phyloP scores from a whole-genome alignment of 2,888 invertebrate genomes.

The Pachycephus smyrnensis region DNA sequence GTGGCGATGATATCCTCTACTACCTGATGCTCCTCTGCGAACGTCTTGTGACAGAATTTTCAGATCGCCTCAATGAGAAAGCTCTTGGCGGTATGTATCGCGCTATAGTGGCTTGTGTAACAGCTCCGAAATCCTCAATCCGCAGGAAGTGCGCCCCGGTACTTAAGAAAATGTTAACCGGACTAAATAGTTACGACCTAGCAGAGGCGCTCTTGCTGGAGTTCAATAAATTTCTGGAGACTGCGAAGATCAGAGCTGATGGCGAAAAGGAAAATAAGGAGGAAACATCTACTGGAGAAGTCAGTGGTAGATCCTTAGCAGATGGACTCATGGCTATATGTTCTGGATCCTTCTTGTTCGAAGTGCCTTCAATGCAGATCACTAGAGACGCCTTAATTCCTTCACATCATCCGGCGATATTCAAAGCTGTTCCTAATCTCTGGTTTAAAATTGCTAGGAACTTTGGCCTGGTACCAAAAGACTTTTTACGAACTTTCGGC shows the following conservation, averaged over 20 bases:
- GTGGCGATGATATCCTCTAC: conserved; percentile 78
- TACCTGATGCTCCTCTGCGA: conserved; percentile 82
- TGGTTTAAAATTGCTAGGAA: conserved; percentile 78
- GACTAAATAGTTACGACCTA: conserved; percentile 73
- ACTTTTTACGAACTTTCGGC: conserved; percentile 73
- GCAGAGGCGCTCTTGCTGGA: conserved; percentile 76
- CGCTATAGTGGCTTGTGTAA: conserved; percentile 78
- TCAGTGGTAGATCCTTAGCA: conserved; percentile 71
- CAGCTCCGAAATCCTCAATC: conserved; percentile 73
- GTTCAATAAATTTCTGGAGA: conserved; percentile 75
- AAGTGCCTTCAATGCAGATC: conserved; percentile 69
- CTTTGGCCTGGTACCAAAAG: conserved; percentile 71
- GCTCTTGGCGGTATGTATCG: conserved; percentile 75
- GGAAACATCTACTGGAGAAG: conserved; percentile 61
- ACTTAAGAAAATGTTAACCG: conserved; percentile 73
- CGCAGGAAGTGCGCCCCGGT: conserved; percentile 74
- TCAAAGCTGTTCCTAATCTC: conserved; percentile 71
- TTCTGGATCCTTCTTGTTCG: conserved; percentile 63
- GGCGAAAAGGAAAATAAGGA: conserved; percentile 61
- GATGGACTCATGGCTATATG: conserved; percentile 71
- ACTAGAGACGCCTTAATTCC: conserved; percentile 78
- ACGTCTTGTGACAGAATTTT: conserved; percentile 78
- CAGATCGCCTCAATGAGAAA: conserved; percentile 75
- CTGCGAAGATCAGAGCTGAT: conserved; percentile 72
- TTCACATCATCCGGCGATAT: conserved; percentile 81